phyloP scores from a whole-genome alignment of 1,140 invertebrate genomes.

The Bradysia coprophila region DNA sequence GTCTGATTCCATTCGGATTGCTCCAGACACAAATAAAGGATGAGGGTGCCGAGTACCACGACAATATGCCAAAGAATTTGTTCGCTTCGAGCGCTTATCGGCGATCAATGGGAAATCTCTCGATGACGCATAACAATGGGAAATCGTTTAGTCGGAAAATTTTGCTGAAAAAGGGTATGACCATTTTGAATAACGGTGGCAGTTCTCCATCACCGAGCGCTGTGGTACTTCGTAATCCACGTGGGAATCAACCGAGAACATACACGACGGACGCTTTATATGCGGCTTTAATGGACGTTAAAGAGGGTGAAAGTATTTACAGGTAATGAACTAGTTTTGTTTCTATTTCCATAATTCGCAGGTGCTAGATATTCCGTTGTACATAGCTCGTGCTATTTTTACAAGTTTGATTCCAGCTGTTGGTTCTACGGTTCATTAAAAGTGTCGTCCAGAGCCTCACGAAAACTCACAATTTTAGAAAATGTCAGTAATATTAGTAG shows the following conservation, averaged over 20 bases:
- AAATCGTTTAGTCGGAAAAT: not conserved
- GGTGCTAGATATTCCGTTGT: not conserved
- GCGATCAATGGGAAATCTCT: not conserved
- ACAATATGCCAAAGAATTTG: too few relatives aligned
- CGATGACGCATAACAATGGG: not conserved
- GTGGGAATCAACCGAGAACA: slow-evolving; percentile 4
- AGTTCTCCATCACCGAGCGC: not conserved
- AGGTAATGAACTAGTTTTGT: slow-evolving; percentile 15
- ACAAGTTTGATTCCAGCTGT: not conserved
- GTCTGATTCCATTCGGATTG: not conserved
- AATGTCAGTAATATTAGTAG: too few relatives aligned
- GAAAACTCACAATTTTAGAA: too few relatives aligned
- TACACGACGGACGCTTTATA: slow-evolving; percentile 7
- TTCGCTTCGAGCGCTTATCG: not conserved
- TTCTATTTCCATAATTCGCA: slow-evolving; percentile 1
- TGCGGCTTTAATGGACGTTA: slow-evolving; percentile 28
- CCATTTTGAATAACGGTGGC: not conserved
- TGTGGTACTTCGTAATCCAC: slow-evolving; percentile 3
- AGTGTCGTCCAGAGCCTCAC: too few relatives aligned
- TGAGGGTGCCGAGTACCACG: not conserved
- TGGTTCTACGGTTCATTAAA: too few relatives aligned
- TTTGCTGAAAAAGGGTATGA: not conserved
- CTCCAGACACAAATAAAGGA: not conserved
- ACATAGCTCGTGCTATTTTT: slow-evolving; percentile 1
- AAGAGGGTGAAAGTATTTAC: slow-evolving; percentile 30